Percentiles rank a stretch among this genome's conserved stretches.
Conservation (phyloP, 1,140 invertebrate species). For the Cydia strobilella region DNA sequence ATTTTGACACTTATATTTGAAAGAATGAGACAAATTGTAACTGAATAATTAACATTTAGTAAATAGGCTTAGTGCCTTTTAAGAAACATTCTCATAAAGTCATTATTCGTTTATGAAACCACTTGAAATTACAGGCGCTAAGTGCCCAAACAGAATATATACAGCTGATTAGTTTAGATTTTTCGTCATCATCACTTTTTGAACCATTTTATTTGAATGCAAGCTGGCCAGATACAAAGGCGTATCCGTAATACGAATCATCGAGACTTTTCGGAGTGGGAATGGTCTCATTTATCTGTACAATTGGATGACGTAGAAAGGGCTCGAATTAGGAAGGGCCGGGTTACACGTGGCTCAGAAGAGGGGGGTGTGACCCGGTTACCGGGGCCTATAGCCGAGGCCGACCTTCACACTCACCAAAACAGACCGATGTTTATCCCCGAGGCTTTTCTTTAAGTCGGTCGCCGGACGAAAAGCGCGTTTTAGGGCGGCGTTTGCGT, state of each 20-base stretch:
- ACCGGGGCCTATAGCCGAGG: constrained; percentile 67
- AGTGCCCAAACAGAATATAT: no score
- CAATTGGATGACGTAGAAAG: constrained; percentile 8
- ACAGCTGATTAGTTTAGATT: no score
- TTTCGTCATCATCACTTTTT: no score
- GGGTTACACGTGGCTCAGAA: constrained; percentile 27
- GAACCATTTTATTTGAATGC: no score
- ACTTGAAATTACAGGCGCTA: no score
- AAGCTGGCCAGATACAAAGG: background rate
- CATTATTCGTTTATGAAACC: no score
- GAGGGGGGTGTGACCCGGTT: constrained; percentile 68
- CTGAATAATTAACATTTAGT: no score
- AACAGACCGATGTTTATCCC: constrained; percentile 12
- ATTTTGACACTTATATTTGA: no score
- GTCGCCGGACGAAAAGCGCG: background rate
- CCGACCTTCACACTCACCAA: constrained; percentile 70
- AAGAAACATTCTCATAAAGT: no score
- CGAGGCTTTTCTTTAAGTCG: constrained; percentile 8
- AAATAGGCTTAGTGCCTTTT: no score
- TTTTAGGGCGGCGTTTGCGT: background rate
- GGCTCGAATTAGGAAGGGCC: constrained; percentile 27
- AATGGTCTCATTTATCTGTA: background rate
- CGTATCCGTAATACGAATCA: background rate
- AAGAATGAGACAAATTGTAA: no score
- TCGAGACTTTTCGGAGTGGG: background rate